Base-by-base conservation (phyloP, 2,113 vertebrate genomes). In the Falcunculus frontatus region DNA sequence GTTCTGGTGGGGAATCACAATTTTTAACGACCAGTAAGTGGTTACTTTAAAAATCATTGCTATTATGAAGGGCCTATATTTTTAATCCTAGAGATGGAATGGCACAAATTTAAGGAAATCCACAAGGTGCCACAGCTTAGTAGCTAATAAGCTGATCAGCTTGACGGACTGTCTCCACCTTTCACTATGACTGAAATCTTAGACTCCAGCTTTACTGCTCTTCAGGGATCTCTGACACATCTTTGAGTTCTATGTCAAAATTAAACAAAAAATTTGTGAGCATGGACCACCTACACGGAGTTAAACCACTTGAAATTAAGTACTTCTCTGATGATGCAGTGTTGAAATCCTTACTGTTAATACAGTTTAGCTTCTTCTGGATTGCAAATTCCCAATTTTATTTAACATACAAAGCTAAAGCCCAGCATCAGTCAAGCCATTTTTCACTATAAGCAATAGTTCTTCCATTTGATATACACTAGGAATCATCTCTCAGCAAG, bases 371-470 rank as follows among this genome's bases (percentile, higher is more conserved):
- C 62, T 96, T 90, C 93, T 93, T 96, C 87, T 93, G 93, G 81
- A 41, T 91, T 90, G 76, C 39, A 90, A 84, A 89, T 86, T 82
- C 84, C 76, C 27, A 29, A 21, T 73, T 73, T 88, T 57, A 42
- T 46, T 69, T 73, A 9, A 4, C 26, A 55, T 50, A 21, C 85
- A 73, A 82, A 92, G 19, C 56, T 92, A 77, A 75, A 92, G 22
- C 53, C 86, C 65, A 32, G 46, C 90, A 89, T 92, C 59, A 91
- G 59, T n/a, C 80, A 94, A 96, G 87, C n/a, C 72, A 64, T 96
- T 95, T 94, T 94, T 95, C 86, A 93, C 65, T 55, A 37, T 70
- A 95, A 87, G 60, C 86, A 97, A 17, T 78, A 82, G 86, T 95
- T 91, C 87, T 94, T 96, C 89, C 69, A 94, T 93, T 96, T 94